A percentile compares a stretch with the other conserved stretches of the same genome.
These are phyloP conservation scores for Nasonia giraulti DNA, from an alignment of 1,140 invertebrate genomes.

Conservation along the genomic window DNA sequence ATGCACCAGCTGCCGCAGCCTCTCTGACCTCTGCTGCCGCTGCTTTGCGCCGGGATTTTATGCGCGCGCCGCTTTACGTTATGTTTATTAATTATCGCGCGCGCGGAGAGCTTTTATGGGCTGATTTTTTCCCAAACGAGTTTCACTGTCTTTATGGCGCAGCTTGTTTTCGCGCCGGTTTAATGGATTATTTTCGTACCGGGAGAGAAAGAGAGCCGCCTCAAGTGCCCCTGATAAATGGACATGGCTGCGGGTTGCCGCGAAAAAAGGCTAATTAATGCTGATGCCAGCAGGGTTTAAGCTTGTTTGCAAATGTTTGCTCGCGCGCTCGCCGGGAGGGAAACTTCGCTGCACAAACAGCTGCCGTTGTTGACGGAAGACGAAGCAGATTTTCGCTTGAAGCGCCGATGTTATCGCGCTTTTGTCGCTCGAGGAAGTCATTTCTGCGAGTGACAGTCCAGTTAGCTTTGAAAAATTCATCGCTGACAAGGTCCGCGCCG, in stretches of 20 bases:
- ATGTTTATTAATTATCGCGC: neutral
- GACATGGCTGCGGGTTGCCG: neutral
- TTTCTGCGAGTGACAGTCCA: neutral
- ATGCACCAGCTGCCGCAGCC: neutral
- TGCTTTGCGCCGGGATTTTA: neutral
- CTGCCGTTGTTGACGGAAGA: too few relatives aligned
- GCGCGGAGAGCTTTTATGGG: neutral
- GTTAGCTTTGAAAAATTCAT: neutral
- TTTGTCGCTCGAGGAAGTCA: neutral
- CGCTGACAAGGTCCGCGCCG: neutral
- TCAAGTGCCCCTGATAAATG: neutral
- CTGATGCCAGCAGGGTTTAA: neutral
- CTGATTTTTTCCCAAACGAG: neutral
- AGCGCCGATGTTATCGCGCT: neutral
- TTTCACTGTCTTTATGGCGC: neutral
- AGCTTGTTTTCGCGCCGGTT: neutral
- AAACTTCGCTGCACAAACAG: too few relatives aligned
- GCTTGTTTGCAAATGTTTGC: neutral
- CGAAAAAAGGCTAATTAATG: neutral
- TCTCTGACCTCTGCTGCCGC: neutral
- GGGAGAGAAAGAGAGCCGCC: too few relatives aligned
- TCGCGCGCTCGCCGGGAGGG: too few relatives aligned
- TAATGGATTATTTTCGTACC: neutral
- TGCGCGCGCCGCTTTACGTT: neutral
- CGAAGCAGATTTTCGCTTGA: too few relatives aligned